These are phyloP conservation scores for Micrasema longulum DNA, from an alignment of 1,140 invertebrate genomes.

Conservation along the genomic window DNA sequence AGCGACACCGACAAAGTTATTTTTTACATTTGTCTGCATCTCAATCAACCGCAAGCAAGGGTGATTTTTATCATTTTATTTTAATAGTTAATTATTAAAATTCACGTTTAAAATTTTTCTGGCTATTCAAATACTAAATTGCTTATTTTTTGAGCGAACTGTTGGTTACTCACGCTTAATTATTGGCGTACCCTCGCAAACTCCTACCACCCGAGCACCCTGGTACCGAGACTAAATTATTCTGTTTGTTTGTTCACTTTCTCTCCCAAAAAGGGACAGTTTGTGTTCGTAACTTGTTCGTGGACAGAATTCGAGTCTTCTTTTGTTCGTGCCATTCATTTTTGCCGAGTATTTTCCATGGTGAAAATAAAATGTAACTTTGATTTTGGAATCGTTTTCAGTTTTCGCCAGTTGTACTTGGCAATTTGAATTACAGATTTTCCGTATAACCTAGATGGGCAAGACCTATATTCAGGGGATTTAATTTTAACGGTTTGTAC, in stretches of 20 bases:
- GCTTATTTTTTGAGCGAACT: slow-evolving; percentile 12
- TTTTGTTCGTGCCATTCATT: slow-evolving; percentile 18
- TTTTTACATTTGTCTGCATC: slow-evolving; percentile 3
- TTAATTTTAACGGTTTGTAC: no score
- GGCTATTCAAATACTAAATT: background rate
- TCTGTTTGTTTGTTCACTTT: slow-evolving; percentile 36
- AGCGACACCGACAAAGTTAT: background rate
- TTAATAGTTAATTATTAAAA: no score
- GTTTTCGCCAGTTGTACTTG: slow-evolving; percentile 29
- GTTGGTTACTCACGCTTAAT: slow-evolving; percentile 31
- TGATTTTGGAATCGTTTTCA: slow-evolving; percentile 38
- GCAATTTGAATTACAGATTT: slow-evolving; percentile 54
- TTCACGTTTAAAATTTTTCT: background rate
- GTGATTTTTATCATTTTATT: slow-evolving; percentile 4
- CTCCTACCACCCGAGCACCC: slow-evolving; percentile 12
- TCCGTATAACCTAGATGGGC: slow-evolving; percentile 25
- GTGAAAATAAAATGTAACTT: slow-evolving; percentile 39
- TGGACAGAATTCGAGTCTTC: slow-evolving; percentile 34
- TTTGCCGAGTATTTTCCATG: slow-evolving; percentile 16
- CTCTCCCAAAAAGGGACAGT: slow-evolving; percentile 46
- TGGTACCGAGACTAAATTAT: slow-evolving; percentile 34
- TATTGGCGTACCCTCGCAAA: slow-evolving; percentile 40
- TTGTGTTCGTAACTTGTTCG: slow-evolving; percentile 48
- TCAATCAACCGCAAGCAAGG: background rate
- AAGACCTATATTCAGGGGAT: background rate